phyloP scores from a whole-genome alignment of 1,140 invertebrate species.

The Teleopsis dalmanni region DNA sequence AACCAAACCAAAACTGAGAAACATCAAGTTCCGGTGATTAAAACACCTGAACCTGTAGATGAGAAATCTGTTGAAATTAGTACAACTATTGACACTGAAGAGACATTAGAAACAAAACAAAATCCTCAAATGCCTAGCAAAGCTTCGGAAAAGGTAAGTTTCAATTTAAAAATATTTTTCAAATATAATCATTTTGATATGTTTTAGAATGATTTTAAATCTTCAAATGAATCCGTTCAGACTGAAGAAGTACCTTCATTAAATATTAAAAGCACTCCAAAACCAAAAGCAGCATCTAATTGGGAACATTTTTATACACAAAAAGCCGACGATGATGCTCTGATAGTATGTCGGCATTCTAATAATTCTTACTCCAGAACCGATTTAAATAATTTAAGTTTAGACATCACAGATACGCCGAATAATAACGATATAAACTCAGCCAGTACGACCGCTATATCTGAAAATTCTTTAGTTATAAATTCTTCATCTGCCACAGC shows the following conservation, averaged over 20 bases:
- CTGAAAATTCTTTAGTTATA: slow-evolving; percentile 20
- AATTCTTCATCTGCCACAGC: too few species aligned
- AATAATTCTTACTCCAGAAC: slow-evolving; percentile 74
- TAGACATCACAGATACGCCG: slow-evolving; percentile 21
- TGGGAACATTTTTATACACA: slow-evolving; percentile 52
- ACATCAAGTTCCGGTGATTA: too few species aligned
- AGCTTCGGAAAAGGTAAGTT: slow-evolving; percentile 1
- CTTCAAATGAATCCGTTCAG: too few species aligned
- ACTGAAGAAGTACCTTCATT: not conserved
- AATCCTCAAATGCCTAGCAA: too few species aligned
- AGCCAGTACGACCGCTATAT: slow-evolving; percentile 48
- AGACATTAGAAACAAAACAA: too few species aligned
- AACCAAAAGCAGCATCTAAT: slow-evolving; percentile 48
- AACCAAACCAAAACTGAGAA: too few species aligned
- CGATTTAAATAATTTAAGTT: slow-evolving; percentile 48
- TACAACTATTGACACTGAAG: too few species aligned
- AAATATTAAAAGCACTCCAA: slow-evolving; percentile 39
- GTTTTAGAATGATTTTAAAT: not conserved
- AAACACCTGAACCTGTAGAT: too few species aligned
- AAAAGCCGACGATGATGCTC: slow-evolving; percentile 60
- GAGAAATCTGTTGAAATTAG: too few species aligned
- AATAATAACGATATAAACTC: too few species aligned
- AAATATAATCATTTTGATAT: not conserved
- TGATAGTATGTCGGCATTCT: slow-evolving; percentile 71
- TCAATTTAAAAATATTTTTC: not conserved